Base-by-base conservation (phyloP, 2,888 invertebrate species). In the Thymelicus lineola region DNA sequence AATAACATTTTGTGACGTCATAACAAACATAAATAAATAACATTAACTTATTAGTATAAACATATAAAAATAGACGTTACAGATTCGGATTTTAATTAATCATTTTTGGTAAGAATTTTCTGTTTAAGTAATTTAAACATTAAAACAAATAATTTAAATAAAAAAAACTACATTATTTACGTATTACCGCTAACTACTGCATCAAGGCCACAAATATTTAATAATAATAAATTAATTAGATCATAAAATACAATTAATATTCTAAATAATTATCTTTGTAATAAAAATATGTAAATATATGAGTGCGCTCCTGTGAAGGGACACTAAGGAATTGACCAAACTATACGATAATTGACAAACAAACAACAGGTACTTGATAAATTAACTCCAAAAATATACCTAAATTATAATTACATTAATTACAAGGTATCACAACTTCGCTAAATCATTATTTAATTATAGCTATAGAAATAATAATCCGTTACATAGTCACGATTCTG, bases 311-410 rank as follows among this genome's bases (percentile, higher is more conserved):
- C 46, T 28, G 7, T 38, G 10, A 28, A n/a, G 35, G 55, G 67
- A 61, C 55, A 68, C 71, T 69, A 72, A 64, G 63, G 74, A 79
- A 81, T 81, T 79, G 78, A 81, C 76, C 6, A 80, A 81, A 78
- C 55, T 61, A 79, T 76, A 76, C 62, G 17, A 63, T 76, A 77
- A 76, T 77, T 75, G 74, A 75, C 73, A 72, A 73, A 72, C 57
- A 66, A 75, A 75, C 63, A 62, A 72, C 81, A 81, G 80, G 80
- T 80, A 80, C 79, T 76, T 76, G 70, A 38, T 72, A 67, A 71
- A 75, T 66, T 50, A 66, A 61, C 42, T 61, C 28, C 48, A 57
- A 57, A 70, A 28, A 45, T 70, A 64, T 12, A n/a, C 55, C 46
- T 61, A 70, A 70, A 66, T 61, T 60, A 53, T 63, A 67, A 61